A percentile compares a stretch with the other conserved stretches of the same genome.
These are phyloP conservation scores for Phthorimaea operculella DNA, from an alignment of 1,140 invertebrate genomes.

Conservation along the genomic window DNA sequence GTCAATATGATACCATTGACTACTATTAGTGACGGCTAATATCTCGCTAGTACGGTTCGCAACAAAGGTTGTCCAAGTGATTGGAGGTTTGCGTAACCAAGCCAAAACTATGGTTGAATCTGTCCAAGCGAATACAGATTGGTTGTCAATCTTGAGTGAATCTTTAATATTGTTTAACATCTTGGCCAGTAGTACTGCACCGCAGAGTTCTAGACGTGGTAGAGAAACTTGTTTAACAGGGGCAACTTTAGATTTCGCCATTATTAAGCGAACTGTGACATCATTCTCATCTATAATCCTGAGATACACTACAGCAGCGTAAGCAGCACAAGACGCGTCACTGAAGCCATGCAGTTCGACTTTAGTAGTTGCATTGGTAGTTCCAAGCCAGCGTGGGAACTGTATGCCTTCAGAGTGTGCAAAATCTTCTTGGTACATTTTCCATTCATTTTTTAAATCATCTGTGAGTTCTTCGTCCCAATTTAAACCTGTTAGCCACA, in stretches of 20 bases:
- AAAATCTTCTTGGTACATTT: constrained; percentile 13
- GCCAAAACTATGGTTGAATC: constrained; percentile 41
- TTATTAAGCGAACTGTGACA: constrained; percentile 20
- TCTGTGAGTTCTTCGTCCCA: constrained; percentile 47
- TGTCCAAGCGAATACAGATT: constrained; percentile 26
- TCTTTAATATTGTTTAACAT: constrained; percentile 5
- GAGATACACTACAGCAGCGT: constrained; percentile 6
- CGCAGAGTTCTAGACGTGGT: constrained; percentile 57
- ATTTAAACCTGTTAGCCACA: constrained; percentile 40
- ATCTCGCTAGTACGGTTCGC: constrained; percentile 33
- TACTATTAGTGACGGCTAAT: not conserved
- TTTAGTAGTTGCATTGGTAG: not conserved
- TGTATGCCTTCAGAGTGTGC: constrained; percentile 5
- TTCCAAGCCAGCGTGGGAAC: constrained; percentile 14
- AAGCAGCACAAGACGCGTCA: not conserved
- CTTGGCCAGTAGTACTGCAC: constrained; percentile 25
- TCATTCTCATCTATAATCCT: not conserved
- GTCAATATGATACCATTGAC: constrained; percentile 4
- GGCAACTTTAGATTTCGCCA: constrained; percentile 43
- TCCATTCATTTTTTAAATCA: constrained; percentile 24
- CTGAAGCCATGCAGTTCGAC: constrained; percentile 14
- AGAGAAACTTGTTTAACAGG: constrained; percentile 43
- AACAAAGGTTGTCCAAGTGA: constrained; percentile 29
- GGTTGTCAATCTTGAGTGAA: not conserved
- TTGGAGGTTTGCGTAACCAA: constrained; percentile 23